A percentile compares a stretch with the other conserved stretches of the same genome.
phyloP scores from a whole-genome alignment of 2,888 invertebrate species.

The Tetramorium bicarinatum region DNA sequence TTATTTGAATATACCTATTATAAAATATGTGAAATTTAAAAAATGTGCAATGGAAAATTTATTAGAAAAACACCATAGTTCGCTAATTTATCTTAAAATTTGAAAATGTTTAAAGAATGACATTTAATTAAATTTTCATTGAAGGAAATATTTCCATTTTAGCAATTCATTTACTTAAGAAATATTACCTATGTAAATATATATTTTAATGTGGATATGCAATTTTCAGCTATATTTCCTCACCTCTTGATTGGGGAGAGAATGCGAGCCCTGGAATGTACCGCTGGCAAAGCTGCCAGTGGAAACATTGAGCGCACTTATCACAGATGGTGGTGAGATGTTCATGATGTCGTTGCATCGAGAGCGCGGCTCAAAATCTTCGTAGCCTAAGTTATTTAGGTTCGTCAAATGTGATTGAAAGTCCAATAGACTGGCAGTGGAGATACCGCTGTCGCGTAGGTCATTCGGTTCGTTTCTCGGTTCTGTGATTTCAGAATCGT shows the following conservation, averaged over 20 bases:
- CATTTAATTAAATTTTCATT: not conserved
- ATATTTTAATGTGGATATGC: not conserved
- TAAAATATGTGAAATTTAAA: not conserved
- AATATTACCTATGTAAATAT: not conserved
- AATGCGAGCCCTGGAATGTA: slow-evolving; percentile 82
- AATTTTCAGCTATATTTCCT: slow-evolving; percentile 7
- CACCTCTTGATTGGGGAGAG: slow-evolving; percentile 82
- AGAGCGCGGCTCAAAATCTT: slow-evolving; percentile 85
- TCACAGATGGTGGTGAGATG: slow-evolving; percentile 84
- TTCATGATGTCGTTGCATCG: slow-evolving; percentile 85
- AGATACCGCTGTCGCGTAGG: slow-evolving; percentile 88
- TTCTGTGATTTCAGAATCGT: slow-evolving; percentile 77
- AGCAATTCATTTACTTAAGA: not conserved
- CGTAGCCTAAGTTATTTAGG: slow-evolving; percentile 86
- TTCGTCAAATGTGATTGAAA: slow-evolving; percentile 84
- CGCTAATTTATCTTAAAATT: not conserved
- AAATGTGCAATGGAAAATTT: not conserved
- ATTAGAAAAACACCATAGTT: not conserved
- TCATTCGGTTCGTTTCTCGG: slow-evolving; percentile 85
- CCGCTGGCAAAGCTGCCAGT: slow-evolving; percentile 80
- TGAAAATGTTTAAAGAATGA: not conserved
- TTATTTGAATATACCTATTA: not conserved
- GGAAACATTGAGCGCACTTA: slow-evolving; percentile 81
- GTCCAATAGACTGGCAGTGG: slow-evolving; percentile 85
- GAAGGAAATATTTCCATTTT: slow-evolving; percentile 4